Percentiles rank a stretch among this genome's conserved stretches.
Conservation (phyloP, 2,888 invertebrate genomes). For the Tanytarsus gracilentus region DNA sequence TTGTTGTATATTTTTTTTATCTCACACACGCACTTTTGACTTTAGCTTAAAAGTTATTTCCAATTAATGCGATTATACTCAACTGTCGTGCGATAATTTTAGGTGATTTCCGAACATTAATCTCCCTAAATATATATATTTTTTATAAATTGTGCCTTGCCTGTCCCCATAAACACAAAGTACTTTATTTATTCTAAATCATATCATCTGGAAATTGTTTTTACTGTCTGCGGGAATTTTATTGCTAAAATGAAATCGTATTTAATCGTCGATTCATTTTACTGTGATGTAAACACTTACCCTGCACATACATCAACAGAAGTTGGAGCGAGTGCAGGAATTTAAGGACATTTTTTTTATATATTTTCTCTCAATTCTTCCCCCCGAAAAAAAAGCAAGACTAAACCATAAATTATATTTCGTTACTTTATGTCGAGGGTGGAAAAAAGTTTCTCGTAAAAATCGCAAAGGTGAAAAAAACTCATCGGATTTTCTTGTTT, state of each 20-base stretch:
- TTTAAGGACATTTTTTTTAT: slow-evolving; percentile 23
- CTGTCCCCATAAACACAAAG: background rate
- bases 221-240: slow-evolving; percentile 29
- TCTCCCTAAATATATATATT: too few species aligned
- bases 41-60: background rate
- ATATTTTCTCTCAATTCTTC: slow-evolving; percentile 1
- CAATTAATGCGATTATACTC: background rate
- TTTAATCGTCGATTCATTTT: slow-evolving; percentile 19
- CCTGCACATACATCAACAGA: background rate
- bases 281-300: slow-evolving; percentile 8
- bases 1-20: too few species aligned
- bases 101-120: background rate
- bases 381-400: background rate
- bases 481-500: too few species aligned
- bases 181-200: slow-evolving; percentile 28
- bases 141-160: too few species aligned
- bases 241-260: slow-evolving; percentile 29
- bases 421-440: background rate
- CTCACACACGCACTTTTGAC: too few species aligned
- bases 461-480: background rate
- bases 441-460: background rate
- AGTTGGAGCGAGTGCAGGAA: background rate
- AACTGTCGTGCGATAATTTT: background rate
- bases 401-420: slow-evolving; percentile 26
- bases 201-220: slow-evolving; percentile 29